These are phyloP conservation scores for Rhagonycha fulva DNA, from an alignment of 2,888 invertebrate genomes.

Conservation along the genomic window DNA sequence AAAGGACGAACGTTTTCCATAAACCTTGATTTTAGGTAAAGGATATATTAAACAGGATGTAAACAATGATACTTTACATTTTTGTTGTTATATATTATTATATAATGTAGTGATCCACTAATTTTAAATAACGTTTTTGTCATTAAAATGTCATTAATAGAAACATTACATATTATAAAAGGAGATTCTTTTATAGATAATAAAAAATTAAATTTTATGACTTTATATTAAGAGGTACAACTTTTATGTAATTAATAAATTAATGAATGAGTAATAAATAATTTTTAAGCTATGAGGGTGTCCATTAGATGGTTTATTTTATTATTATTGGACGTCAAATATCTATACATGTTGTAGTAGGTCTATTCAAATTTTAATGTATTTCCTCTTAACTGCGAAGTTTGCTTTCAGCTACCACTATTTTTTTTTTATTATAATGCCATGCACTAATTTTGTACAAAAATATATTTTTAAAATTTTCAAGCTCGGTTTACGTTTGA, in stretches of 20 bases:
- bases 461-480: no score
- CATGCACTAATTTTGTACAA: no score
- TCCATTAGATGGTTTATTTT: background rate
- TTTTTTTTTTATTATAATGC: no score
- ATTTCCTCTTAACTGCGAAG: no score
- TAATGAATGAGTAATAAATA: background rate
- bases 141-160: background rate
- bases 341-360: background rate
- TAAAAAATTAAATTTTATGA: background rate
- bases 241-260: background rate
- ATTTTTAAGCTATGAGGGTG: background rate
- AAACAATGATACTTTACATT: background rate
- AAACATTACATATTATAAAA: background rate
- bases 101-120: background rate
- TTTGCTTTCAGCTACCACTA: no score
- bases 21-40: background rate
- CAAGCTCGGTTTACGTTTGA: no score
- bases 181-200: background rate
- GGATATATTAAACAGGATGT: background rate
- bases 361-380: no score
- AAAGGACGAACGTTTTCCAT: background rate
- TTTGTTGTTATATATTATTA: background rate
- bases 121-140: background rate
- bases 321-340: background rate
- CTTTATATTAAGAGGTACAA: background rate